These are phyloP conservation scores for Saxidomus purpurata DNA, from an alignment of 1,140 invertebrate genomes.

Conservation along the genomic window DNA sequence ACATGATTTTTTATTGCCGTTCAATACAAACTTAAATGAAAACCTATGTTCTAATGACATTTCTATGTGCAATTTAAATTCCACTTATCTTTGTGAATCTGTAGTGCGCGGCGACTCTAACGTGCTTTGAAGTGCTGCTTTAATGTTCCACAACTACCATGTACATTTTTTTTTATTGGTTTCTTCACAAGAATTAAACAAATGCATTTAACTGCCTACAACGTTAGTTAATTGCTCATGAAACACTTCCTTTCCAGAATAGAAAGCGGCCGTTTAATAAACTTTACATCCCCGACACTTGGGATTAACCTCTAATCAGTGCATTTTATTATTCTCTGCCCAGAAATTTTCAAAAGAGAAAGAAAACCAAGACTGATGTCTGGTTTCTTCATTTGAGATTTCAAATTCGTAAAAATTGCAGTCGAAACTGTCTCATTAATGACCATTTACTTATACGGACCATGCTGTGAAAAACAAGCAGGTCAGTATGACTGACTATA, in stretches of 20 bases:
- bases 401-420: too few relatives aligned
- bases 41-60: background rate
- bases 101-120: background rate
- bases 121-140: conserved; percentile 11
- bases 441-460: too few relatives aligned
- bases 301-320: too few relatives aligned
- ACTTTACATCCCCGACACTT: background rate
- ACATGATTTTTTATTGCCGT: too few relatives aligned
- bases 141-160: conserved; percentile 1
- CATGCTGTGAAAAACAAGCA: too few relatives aligned
- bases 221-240: background rate
- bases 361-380: too few relatives aligned
- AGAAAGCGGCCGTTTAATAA: background rate
- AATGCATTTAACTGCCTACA: background rate
- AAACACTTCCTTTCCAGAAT: background rate
- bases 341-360: too few relatives aligned
- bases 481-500: too few relatives aligned
- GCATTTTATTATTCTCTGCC: too few relatives aligned
- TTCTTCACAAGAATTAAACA: background rate
- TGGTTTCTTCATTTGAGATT: too few relatives aligned
- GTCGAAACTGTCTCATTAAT: too few relatives aligned
- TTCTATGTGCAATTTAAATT: conserved; percentile 8
- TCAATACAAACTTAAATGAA: background rate
- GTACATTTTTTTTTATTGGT: background rate
- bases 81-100: conserved; percentile 15